Conservation (phyloP, 2,113 vertebrate species). For the Cyprinodon tularosa region DNA sequence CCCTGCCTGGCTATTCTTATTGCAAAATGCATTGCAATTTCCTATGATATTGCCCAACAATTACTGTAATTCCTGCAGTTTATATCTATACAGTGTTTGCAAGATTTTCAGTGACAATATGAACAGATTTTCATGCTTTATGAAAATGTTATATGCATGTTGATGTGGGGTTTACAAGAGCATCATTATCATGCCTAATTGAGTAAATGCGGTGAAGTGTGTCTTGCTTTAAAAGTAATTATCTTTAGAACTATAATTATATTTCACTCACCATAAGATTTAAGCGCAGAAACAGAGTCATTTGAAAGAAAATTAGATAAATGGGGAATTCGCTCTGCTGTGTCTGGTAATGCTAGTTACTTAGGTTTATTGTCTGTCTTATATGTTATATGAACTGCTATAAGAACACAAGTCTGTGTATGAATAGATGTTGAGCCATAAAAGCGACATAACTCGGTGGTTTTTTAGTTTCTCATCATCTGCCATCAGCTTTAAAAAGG, state of each 20-base stretch:
- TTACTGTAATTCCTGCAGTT: slow-evolving; percentile 2
- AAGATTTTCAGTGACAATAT: slow-evolving; percentile 13
- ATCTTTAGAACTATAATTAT: slow-evolving; percentile 48
- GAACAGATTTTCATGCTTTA: slow-evolving; percentile 4
- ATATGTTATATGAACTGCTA: slow-evolving; percentile 2
- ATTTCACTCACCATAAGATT: slow-evolving; percentile 42
- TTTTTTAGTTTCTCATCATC: slow-evolving; percentile 39
- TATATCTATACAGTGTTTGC: slow-evolving; percentile 4
- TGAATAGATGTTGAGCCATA: slow-evolving; percentile 31
- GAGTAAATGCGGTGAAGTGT: slow-evolving; percentile 46
- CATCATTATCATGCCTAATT: slow-evolving; percentile 26
- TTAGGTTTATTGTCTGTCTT: slow-evolving; percentile 29
- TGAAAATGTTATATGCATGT: slow-evolving; percentile 18
- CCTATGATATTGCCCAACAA: background rate
- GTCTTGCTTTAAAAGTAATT: slow-evolving; percentile 42
- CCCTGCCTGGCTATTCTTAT: background rate
- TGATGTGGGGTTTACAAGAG: slow-evolving; percentile 16
- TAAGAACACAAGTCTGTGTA: slow-evolving; percentile 12
- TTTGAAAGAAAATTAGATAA: slow-evolving; percentile 56
- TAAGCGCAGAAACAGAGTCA: slow-evolving; percentile 53
- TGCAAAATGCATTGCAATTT: background rate
- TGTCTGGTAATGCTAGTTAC: slow-evolving; percentile 33
- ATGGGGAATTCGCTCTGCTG: slow-evolving; percentile 28
- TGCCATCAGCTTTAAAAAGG: slow-evolving; percentile 29
- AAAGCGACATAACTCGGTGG: slow-evolving; percentile 20